Evolutionary conservation across 1,140 invertebrate genomes (phyloP).

Genomic region (Drosophila subpulchrella): DNA sequence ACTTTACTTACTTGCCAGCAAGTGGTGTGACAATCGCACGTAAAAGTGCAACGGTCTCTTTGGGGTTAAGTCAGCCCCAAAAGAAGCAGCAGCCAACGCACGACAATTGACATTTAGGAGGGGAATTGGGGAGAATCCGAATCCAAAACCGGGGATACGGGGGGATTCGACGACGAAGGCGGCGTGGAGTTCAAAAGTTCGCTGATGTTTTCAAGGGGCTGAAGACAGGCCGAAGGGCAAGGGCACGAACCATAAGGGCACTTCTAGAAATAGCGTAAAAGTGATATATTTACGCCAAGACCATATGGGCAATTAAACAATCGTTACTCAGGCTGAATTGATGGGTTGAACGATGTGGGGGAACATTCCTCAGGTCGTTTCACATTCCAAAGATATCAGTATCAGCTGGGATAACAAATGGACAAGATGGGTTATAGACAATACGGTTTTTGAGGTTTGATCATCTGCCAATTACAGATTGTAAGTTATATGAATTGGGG

Average conservation of each 20-base stretch:
- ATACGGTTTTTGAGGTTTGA: not conserved
- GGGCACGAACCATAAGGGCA: slow-evolving; percentile 10
- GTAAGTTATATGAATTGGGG: too few species aligned
- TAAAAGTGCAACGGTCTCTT: slow-evolving; percentile 77
- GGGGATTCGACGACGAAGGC: slow-evolving; percentile 6
- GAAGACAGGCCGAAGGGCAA: slow-evolving; percentile 19
- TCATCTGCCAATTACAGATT: too few species aligned
- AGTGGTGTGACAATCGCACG: slow-evolving; percentile 82
- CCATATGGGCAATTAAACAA: slow-evolving; percentile 72
- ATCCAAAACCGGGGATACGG: not conserved
- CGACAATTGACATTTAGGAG: slow-evolving; percentile 11
- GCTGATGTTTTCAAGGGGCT: slow-evolving; percentile 26
- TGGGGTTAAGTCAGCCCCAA: slow-evolving; percentile 48
- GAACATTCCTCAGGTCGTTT: slow-evolving; percentile 23
- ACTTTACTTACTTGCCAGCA: slow-evolving; percentile 47
- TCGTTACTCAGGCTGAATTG: slow-evolving; percentile 42
- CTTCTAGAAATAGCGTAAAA: slow-evolving; percentile 31
- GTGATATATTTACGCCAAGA: slow-evolving; percentile 46
- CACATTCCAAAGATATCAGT: slow-evolving; percentile 33
- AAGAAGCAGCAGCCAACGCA: slow-evolving; percentile 14
- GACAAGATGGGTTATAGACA: not conserved
- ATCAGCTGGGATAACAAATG: slow-evolving; percentile 11
- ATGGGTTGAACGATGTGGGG: slow-evolving; percentile 11
- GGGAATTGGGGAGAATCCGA: not conserved
- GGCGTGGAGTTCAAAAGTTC: slow-evolving; percentile 49